Evolutionary conservation across 2,797 vertebrate genomes (phyloP), one percentile per base, ranked within the genome.

Genomic region (Novumbra hubbsi): DNA sequence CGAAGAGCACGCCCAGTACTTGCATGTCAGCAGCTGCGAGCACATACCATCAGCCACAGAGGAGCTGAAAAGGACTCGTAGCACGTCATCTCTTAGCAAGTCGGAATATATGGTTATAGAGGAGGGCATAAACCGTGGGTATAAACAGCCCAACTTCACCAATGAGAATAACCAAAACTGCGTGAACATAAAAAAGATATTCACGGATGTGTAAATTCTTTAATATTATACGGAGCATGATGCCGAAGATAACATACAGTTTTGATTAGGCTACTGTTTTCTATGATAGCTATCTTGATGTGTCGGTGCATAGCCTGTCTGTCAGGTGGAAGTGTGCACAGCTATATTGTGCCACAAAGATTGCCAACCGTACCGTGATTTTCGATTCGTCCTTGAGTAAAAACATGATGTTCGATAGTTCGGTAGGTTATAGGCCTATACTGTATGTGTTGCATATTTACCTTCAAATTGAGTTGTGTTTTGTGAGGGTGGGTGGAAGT

Each of bases 121-220:
- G 85, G 97, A 98, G 84, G 93, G 94, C 74, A 95, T 95, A 86
- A 94, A 95, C 86, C 94, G 93, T 71, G 87, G 94, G 4, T 96
- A 95, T 90, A 95, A 94, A 78, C 95, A 95, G 90, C 89, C 95
- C 85, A 93, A 94, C 88, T 96, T 94, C 86, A 95, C 90, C 87
- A 95, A 94, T 2, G 91, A 95, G 76, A 97, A 94, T 90, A 97
- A 94, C 87, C 96, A 97, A 85, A 98, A 97, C 93, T 97, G 95
- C 85, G 96, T 96, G 76, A 98, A 95, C 89, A 96, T 96, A 92
- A 96, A 96, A 86, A 97, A 98, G 92, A 96, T 98, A 84, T 99
- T 98, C 87, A 98, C 97, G 0, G 96, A 98, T 75, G 97, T 99
- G 88, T 99, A 94, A 93, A 86, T 16, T 14, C 27, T 64, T 30